Conservation (phyloP, 1,140 invertebrate species). For the Bombus waltoni region DNA sequence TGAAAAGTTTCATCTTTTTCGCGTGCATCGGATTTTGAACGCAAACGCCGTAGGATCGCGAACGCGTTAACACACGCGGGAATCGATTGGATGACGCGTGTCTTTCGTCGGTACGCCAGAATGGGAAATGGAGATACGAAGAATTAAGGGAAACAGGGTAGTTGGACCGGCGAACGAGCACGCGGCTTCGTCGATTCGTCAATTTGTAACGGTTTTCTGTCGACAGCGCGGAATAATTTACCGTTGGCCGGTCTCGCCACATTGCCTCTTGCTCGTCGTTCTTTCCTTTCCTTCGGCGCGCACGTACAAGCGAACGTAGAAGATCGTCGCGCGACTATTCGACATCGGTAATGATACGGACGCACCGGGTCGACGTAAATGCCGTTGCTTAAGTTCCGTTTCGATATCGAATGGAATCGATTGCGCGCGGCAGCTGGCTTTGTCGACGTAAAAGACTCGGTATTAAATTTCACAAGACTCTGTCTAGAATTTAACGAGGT, state of each 20-base stretch:
- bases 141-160: background rate
- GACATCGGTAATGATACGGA: background rate
- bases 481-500: conserved; percentile 21
- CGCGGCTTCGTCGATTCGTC: conserved; percentile 56
- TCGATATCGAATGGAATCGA: background rate
- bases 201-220: conserved; percentile 55
- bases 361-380: background rate
- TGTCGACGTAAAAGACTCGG: background rate
- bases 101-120: conserved; percentile 2
- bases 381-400: too few relatives aligned
- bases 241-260: conserved; percentile 6
- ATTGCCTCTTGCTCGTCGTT: background rate
- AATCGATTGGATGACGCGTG: background rate
- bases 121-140: background rate
- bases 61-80: too few relatives aligned
- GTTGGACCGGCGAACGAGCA: background rate
- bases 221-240: conserved; percentile 52
- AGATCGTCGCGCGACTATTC: background rate
- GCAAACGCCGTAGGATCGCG: background rate
- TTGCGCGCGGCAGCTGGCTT: background rate
- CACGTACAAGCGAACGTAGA: background rate
- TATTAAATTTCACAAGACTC: conserved; percentile 20
- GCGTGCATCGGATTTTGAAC: conserved; percentile 1
- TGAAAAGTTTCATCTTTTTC: background rate
- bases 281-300: background rate